phyloP scores from a whole-genome alignment of 2,113 vertebrate species.

The Erinaceus europaeus region DNA sequence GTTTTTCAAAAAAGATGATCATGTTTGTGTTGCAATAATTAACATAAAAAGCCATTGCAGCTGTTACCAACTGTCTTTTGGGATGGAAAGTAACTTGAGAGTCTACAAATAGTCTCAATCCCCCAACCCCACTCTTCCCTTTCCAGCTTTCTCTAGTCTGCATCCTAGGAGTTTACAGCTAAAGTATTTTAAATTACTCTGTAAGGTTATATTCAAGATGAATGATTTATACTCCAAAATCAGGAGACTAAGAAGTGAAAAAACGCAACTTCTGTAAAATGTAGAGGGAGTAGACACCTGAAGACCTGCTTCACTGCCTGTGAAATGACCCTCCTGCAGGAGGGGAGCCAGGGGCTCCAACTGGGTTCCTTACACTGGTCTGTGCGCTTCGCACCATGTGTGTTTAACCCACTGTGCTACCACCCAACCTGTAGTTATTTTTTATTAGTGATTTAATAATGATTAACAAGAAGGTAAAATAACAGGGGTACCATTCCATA shows the following conservation, averaged over 20 bases:
- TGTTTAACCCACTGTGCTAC: too few species aligned
- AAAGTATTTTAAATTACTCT: constrained; percentile 67
- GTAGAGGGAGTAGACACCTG: not conserved
- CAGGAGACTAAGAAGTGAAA: constrained; percentile 70
- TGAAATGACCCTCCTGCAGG: too few species aligned
- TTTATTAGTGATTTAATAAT: too few species aligned
- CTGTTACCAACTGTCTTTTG: constrained; percentile 58
- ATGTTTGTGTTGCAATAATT: not conserved
- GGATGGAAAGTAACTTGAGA: constrained; percentile 64
- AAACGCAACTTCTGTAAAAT: constrained; percentile 70
- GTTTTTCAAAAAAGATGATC: not conserved
- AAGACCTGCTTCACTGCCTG: too few species aligned
- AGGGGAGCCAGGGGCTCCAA: too few species aligned
- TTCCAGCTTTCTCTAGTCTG: constrained; percentile 44
- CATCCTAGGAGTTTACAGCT: constrained; percentile 70
- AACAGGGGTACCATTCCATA: too few species aligned
- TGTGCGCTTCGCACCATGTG: too few species aligned
- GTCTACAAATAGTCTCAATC: too few species aligned
- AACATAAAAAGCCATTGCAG: constrained; percentile 52
- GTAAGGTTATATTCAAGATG: constrained; percentile 73
- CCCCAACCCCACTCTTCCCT: constrained; percentile 56
- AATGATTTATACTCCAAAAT: constrained; percentile 72
- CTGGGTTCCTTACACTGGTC: too few species aligned
- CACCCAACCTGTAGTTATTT: too few species aligned
- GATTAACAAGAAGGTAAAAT: too few species aligned